Evolutionary conservation across 2,888 invertebrate species (phyloP).

Genomic region (Nysson spinosus): DNA sequence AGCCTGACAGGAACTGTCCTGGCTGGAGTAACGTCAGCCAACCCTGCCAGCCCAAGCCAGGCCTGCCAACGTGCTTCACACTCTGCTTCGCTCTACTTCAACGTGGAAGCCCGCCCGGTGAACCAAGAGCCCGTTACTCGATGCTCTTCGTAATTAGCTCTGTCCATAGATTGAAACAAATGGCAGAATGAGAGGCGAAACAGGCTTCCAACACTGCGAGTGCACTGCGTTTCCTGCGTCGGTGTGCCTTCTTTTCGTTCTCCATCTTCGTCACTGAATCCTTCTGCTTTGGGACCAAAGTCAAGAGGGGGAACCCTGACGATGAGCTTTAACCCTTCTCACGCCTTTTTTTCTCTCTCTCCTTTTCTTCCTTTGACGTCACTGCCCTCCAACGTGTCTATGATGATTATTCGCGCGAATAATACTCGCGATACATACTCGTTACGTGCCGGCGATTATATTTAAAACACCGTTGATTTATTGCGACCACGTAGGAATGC

Average conservation of each 20-base stretch:
- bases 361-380: conserved; percentile 27
- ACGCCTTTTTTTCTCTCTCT: conserved; percentile 59
- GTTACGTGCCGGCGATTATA: too few species aligned
- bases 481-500: not conserved
- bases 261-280: too few species aligned
- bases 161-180: conserved; percentile 79
- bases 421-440: too few species aligned
- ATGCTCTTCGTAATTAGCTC: conserved; percentile 70
- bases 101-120: conserved; percentile 27
- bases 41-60: conserved; percentile 31
- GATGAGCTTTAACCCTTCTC: conserved; percentile 78
- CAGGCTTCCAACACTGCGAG: conserved; percentile 20
- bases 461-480: not conserved
- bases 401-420: too few species aligned
- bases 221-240: conserved; percentile 1
- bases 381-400: too few species aligned
- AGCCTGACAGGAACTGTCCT: conserved; percentile 73
- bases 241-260: too few species aligned
- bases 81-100: conserved; percentile 8
- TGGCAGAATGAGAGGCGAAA: conserved; percentile 73
- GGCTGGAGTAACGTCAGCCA: conserved; percentile 63
- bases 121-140: conserved; percentile 51
- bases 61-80: conserved; percentile 30
- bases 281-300: too few species aligned
- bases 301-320: conserved; percentile 78